A percentile compares a stretch with the other conserved stretches of the same genome.
Evolutionary conservation across 2,113 vertebrate genomes (phyloP).

Genomic region (Haemorhous mexicanus): DNA sequence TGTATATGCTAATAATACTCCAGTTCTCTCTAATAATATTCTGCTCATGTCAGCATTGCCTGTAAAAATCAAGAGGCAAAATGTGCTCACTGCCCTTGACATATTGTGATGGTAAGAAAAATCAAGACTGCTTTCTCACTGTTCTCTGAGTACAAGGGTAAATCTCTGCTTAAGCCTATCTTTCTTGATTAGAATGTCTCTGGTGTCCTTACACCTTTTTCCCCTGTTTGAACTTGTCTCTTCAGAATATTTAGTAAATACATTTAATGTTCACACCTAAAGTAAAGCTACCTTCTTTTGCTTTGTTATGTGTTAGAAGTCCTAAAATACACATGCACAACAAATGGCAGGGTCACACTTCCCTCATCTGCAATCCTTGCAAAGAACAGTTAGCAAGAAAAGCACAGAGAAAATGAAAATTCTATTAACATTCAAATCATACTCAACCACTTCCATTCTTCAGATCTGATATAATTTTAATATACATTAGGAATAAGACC

Average conservation of each 20-base stretch:
- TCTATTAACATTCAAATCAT: constrained; percentile 49
- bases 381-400: constrained; percentile 17
- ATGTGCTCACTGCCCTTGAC: constrained; percentile 38
- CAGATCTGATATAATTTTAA: constrained; percentile 43
- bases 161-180: constrained; percentile 13
- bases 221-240: constrained; percentile 43
- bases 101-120: constrained; percentile 51
- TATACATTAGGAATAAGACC: neutral
- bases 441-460: constrained; percentile 25
- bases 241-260: constrained; percentile 65
- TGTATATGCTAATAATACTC: constrained; percentile 34
- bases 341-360: constrained; percentile 4
- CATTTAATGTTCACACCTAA: constrained; percentile 36
- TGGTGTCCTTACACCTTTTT: neutral
- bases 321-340: constrained; percentile 37
- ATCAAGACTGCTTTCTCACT: constrained; percentile 50
- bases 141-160: neutral
- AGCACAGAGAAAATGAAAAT: constrained; percentile 19
- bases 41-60: constrained; percentile 20
- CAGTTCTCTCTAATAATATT: constrained; percentile 9
- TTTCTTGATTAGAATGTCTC: constrained; percentile 45
- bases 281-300: constrained; percentile 53
- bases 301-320: constrained; percentile 26
- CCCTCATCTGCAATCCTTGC: constrained; percentile 6
- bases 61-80: constrained; percentile 60